Base-by-base conservation (phyloP, 2,888 invertebrate genomes). In the Torymus aiolomorphi region DNA sequence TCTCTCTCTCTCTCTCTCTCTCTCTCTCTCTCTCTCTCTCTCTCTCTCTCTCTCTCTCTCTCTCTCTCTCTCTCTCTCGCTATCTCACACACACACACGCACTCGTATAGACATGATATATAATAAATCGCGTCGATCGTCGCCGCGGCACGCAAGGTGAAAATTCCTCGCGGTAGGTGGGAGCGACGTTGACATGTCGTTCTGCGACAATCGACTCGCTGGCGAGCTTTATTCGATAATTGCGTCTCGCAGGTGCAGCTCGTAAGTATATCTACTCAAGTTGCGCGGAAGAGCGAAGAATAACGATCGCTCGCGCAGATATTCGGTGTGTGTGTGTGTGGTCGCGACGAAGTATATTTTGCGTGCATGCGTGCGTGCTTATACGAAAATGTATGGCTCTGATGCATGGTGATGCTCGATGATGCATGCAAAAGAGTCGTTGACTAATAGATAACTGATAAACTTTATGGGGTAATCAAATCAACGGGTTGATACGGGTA, bases 111-210 rank as follows among this genome's bases (percentile, higher is more conserved):
- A 20, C 5, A 24, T 24, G 31, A 10, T 49, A 24, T 61, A 61
- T 24, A 61, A 78, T 78, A 72, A 78, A 78, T 78, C 24, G n/a
- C 31, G n/a, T 42, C 66, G 66, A 65, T 42, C 42, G 18, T 73
- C 74, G 31, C 18, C 59, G 66, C 51, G 2, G 11, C 14, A 16
- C 18, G 63, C 52, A 49, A 70, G 65, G 67, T 75, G 62, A 56
- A 70, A 78, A 78, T 78, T 74, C 70, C 62, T n/a, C 10, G 13
- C 54, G 72, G 12, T 42, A 63, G 51, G 18, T 14, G 70, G 5
- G 78, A 24, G 12, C 51, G 57, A 56, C 42, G 56, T 61, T 70
- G 57, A 66, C 59, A 66, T 67, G 65, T 54, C 49, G 62, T 24
- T 42, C n/a, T 51, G 71, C 66, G 56, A 76, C 75, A 72, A 80